Evolutionary conservation across 1,140 invertebrate species (phyloP).

Genomic region (Subanguina moxae): DNA sequence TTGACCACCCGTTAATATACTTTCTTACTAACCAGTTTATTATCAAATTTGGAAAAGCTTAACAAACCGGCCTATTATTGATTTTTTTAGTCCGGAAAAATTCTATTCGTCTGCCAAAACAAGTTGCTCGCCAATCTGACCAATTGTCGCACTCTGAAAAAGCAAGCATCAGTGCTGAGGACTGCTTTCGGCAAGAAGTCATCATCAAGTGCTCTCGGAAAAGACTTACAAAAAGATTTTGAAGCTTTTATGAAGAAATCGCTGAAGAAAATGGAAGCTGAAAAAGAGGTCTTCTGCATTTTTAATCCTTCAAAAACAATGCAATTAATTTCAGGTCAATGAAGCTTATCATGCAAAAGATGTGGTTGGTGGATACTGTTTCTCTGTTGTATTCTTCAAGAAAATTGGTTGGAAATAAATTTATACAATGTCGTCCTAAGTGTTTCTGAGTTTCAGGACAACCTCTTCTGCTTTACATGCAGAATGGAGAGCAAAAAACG

Average conservation of each 20-base stretch:
- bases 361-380: constrained; percentile 45
- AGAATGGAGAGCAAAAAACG: constrained; percentile 41
- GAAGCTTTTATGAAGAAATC: constrained; percentile 49
- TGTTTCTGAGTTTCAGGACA: constrained; percentile 41
- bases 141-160: constrained; percentile 39
- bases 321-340: constrained; percentile 31
- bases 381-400: constrained; percentile 50
- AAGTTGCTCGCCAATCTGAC: constrained; percentile 44
- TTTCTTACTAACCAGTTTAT: background rate
- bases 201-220: constrained; percentile 35
- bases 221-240: constrained; percentile 38
- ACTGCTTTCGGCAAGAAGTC: constrained; percentile 48
- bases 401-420: constrained; percentile 41
- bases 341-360: constrained; percentile 52
- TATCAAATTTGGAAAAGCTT: background rate
- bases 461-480: constrained; percentile 52
- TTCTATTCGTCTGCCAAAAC: constrained; percentile 55
- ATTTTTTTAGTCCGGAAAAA: constrained; percentile 48
- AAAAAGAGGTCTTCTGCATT: constrained; percentile 40
- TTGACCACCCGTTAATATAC: background rate
- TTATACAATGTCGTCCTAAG: too few species aligned
- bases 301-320: constrained; percentile 9
- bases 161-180: constrained; percentile 42
- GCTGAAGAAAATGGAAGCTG: constrained; percentile 43
- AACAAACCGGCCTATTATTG: constrained; percentile 1